Base-by-base conservation (phyloP, 2,888 invertebrate species). In the Pammene aurita region DNA sequence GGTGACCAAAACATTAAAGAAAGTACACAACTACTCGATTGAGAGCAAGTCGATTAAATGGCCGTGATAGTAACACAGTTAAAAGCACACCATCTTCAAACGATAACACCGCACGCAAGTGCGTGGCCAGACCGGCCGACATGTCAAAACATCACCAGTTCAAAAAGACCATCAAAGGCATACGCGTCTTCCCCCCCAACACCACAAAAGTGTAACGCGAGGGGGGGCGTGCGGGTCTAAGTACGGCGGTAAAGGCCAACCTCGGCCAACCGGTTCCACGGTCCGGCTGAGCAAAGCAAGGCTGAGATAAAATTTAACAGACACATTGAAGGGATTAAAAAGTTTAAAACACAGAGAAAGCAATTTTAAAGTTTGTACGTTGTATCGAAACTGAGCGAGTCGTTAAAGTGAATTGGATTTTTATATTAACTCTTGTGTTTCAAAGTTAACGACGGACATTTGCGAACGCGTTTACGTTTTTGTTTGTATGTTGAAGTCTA, bases 241-340 rank as follows among this genome's bases (percentile, higher is more conserved):
- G 57, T 73, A 70, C 18, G 70, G 56, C 75, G 84, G 88, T 74
- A 70, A 74, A 70, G 75, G 75, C 73, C 84, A 86, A 80, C 80
- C 83, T 84, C 82, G 79, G 60, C 77, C 85, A 84, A 91, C 91
- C 91, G 90, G 92, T 91, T 90, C 84, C 80, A 77, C 76, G 74
- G 77, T 76, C 83, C 77, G 80, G 76, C 80, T 75, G 72, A 77
- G 79, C 85, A 81, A 83, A 77, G 79, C 85, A 81, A 83, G 83
- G 79, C 79, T 80, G 77, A 79, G 85, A 85, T 88, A 85, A 83
- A 78, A 76, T 76, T 69, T 69, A 69, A 69, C 64, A 60, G 69
- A 55, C 64, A 68, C 68, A 65, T 46, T 48, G 64, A 26, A 54
- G 26, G 67, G 52, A 62, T 60, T 65, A 60, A 69, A 58, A 67